Evolutionary conservation across 2,113 vertebrate genomes (phyloP).

Genomic region (Ameiurus melas): DNA sequence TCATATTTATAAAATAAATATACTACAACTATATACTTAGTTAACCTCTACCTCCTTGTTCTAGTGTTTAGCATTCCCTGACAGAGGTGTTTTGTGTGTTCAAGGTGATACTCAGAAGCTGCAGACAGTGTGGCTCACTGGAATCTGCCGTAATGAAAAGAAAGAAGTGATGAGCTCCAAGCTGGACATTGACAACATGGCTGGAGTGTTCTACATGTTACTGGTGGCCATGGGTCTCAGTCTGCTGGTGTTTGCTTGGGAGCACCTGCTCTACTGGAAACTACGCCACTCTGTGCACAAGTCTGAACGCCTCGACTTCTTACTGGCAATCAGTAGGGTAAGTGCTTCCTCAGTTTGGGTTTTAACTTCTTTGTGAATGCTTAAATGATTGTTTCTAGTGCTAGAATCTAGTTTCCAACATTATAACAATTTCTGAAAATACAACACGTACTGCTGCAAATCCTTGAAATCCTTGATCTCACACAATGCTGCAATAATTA

Average conservation of each 20-base stretch:
- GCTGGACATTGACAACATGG: conserved; percentile 99
- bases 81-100: conserved; percentile 25
- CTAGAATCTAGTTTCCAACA: background rate
- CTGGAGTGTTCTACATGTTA: conserved; percentile 98
- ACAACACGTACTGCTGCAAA: background rate
- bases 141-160: conserved; percentile 98
- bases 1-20: background rate
- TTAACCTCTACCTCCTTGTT: background rate
- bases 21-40: background rate
- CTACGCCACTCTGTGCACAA: conserved; percentile 86
- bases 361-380: background rate
- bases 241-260: conserved; percentile 94
- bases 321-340: conserved; percentile 94
- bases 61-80: conserved; percentile 2
- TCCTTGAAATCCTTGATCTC: background rate
- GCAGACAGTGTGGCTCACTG: conserved; percentile 96
- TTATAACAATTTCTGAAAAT: background rate
- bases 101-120: conserved; percentile 94
- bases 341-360: background rate
- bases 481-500: background rate
- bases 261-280: conserved; percentile 96
- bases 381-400: background rate
- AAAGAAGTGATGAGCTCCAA: conserved; percentile 99
- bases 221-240: conserved; percentile 98
- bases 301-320: conserved; percentile 83